Evolutionary conservation across 2,113 vertebrate genomes (phyloP).

Genomic region (Myrmecophaga tridactyla): DNA sequence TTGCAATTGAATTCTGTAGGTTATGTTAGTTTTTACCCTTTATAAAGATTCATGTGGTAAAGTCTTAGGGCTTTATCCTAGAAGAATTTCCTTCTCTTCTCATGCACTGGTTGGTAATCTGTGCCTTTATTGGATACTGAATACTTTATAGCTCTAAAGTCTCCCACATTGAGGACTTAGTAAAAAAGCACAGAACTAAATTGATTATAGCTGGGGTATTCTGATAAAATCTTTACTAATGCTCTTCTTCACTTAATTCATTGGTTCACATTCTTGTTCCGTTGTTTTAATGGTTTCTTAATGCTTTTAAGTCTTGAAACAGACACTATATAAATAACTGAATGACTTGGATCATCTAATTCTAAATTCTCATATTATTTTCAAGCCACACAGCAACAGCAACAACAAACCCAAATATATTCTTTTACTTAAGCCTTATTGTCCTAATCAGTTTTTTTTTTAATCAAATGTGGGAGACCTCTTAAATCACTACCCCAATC

Average conservation of each 20-base stretch:
- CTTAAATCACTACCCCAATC: neutral
- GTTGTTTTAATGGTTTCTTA: neutral
- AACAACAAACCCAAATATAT: neutral
- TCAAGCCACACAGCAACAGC: neutral
- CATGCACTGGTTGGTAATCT: neutral
- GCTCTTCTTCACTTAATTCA: neutral
- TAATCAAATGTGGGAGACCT: neutral
- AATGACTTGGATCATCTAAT: neutral
- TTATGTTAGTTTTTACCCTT: slow-evolving; percentile 33
- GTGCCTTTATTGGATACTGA: neutral
- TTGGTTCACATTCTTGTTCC: neutral
- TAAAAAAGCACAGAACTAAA: slow-evolving; percentile 36
- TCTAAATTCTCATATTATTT: neutral
- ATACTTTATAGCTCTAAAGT: neutral
- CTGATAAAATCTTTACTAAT: neutral
- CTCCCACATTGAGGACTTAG: neutral
- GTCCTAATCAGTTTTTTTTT: neutral
- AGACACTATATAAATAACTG: neutral
- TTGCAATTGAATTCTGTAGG: neutral
- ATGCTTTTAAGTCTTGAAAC: neutral
- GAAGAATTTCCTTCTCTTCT: slow-evolving; percentile 29
- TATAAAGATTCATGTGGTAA: slow-evolving; percentile 47
- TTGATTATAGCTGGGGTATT: neutral
- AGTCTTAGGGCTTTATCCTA: slow-evolving; percentile 40
- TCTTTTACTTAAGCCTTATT: neutral